Conservation (phyloP, 2,113 vertebrate genomes). For the Ptilorrhoa leucosticta region DNA sequence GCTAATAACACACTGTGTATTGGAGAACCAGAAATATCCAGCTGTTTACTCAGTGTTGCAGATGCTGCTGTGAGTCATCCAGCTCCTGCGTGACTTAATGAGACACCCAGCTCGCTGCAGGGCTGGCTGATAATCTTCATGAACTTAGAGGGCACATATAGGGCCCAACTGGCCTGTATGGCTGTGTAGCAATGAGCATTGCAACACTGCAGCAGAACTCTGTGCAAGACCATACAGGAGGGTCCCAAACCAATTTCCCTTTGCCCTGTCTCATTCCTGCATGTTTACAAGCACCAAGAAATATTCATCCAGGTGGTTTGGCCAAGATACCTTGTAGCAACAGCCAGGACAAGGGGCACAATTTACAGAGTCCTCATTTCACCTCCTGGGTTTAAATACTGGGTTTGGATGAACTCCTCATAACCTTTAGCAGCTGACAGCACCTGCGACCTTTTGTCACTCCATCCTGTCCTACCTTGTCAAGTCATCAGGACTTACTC, state of each 20-base stretch:
- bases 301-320: neutral
- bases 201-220: neutral
- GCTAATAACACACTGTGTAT: neutral
- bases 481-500: neutral
- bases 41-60: neutral
- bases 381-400: neutral
- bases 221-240: neutral
- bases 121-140: neutral
- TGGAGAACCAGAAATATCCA: conserved; percentile 15
- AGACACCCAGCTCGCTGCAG: neutral
- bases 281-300: neutral
- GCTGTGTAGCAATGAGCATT: neutral
- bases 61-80: conserved; percentile 37
- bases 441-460: neutral
- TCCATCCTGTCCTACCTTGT: neutral
- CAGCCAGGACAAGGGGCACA: neutral
- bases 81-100: neutral
- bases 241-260: neutral
- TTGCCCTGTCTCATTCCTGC: neutral
- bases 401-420: neutral
- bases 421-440: neutral
- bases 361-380: neutral
- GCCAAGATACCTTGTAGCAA: fast-evolving
- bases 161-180: neutral
- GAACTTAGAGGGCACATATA: neutral